These are phyloP conservation scores for Hydroisotoma schaefferi DNA, from an alignment of 2,888 invertebrate genomes.

Conservation along the genomic window DNA sequence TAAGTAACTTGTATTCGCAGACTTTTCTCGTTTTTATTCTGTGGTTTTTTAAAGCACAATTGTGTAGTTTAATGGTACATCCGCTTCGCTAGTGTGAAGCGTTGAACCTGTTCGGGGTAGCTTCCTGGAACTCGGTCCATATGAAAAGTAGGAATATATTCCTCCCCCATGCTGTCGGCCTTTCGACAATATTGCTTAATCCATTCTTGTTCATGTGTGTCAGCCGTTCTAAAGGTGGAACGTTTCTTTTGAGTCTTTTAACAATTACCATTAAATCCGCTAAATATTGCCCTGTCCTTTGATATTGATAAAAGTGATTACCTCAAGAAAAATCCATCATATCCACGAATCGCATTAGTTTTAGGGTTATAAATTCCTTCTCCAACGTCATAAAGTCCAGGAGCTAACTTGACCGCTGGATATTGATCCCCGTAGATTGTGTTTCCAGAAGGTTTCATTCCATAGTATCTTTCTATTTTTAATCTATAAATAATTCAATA, in stretches of 20 bases:
- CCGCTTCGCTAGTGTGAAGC: conserved; percentile 19
- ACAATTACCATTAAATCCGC: no score
- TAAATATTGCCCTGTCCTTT: neutral
- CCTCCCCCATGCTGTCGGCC: conserved; percentile 23
- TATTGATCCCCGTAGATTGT: conserved; percentile 33
- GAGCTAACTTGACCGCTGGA: conserved; percentile 36
- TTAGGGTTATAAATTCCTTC: conserved; percentile 43
- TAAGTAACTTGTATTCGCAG: no score
- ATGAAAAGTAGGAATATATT: conserved; percentile 32
- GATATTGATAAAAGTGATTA: neutral
- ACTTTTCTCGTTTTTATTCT: no score
- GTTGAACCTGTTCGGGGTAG: conserved; percentile 19
- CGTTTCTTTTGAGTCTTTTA: neutral
- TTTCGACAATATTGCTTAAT: conserved; percentile 39
- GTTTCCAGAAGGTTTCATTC: conserved; percentile 31
- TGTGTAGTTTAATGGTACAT: conserved; percentile 23
- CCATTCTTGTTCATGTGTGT: conserved; percentile 34
- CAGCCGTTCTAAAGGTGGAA: conserved; percentile 5
- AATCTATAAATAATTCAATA: conserved; percentile 34
- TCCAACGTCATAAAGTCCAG: conserved; percentile 40
- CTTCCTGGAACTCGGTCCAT: conserved; percentile 35
- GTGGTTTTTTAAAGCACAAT: no score
- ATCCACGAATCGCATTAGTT: conserved; percentile 28
- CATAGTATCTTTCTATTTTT: conserved; percentile 34
- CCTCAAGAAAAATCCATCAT: conserved; percentile 28